Evolutionary conservation across 2,797 vertebrate species (phyloP), one percentile per base, ranked within the genome.

Genomic region (Myiotriccus ornatus): DNA sequence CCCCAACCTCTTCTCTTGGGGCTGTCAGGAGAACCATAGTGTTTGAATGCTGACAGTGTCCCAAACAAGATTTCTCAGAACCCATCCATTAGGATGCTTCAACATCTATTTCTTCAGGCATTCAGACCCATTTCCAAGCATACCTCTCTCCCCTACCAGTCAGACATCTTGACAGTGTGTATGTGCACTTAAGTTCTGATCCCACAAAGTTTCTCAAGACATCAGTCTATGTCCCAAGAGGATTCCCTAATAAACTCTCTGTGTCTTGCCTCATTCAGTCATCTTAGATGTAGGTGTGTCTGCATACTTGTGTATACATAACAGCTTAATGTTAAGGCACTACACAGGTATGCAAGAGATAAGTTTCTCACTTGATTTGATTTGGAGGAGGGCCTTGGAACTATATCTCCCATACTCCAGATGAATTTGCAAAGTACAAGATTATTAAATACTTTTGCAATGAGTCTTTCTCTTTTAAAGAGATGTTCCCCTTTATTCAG

Each of bases 11-110:
- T 12, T 28, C 32, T 64, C 4, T 53, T 84, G n/a, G 3, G 12
- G 1, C 10, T 64, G 21, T 44, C 41, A 60, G 47, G 44, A 77
- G 24, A 88, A 64, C 4, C n/a, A 20, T 21, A 75, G 28, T 24
- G 8, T 23, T 79, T 12, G 47, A 79, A 62, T 0, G 0, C 13
- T 59, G 55, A 35, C 0, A 0, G 30, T 71, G 24, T 50, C 52
- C 60, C 64, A 75, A 84, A 75, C 13, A 57, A 71, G 57, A n/a
- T 35, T 68, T 90, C 39, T 80, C 47, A 47, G 43, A 69, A 32
- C 19, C 35, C 21, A 17, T 81, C 37, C 19, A 20, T 65, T 83
- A 49, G 39, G 23, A 79, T 21, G 35, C n/a, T 22, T 55, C 27
- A 52, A 7, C 27, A 25, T 24, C 10, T 57, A 1, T 49, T 11